Base-by-base conservation (phyloP, 2,888 invertebrate species). In the Drosophila recens region DNA sequence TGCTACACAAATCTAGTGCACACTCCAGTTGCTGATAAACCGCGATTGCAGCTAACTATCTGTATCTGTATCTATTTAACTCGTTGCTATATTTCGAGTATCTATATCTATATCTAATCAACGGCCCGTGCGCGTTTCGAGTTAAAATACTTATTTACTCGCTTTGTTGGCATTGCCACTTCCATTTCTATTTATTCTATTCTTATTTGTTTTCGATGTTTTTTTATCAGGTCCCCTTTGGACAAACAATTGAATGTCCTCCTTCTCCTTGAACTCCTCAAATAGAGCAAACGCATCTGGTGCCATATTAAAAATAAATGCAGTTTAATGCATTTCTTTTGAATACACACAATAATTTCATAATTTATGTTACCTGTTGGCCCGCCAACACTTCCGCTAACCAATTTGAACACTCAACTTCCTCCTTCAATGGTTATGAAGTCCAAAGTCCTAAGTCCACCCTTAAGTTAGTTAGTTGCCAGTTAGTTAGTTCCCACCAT, bases 81-180 rank as follows among this genome's bases (percentile, higher is more conserved):
- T 49, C 11, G 33, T 49, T 10, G 17, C n/a, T 46, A 52, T 48
- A 34, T 17, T 20, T 20, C 43, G 11, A 38, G 43, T 83, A 83
- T 89, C 83, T 83, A 87, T 83, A 83, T 89, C 83, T 83, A 87
- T 83, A 83, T 89, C 83, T 83, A 87, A 83, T 83, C 89, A 65
- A 59, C 49, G 30, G 23, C 46, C 45, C 34, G 67, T 36, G 62
- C 59, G 69, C 67, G 46, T 66, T 73, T 52, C 68, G 63, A 69
- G 65, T 69, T 84, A 65, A 76, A 82, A 80, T 87, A 73, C 87
- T 83, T 56, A 73, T 81, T 83, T 56, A 87, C 84, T 73, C 61
- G 56, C 66, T 3, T 57, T 75, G 68, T 89, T 87, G 83, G 72
- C 72, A 49, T 10, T 69, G 59, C 53, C 72, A 58, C 64, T 72